These are phyloP conservation scores for Hedya salicella DNA, from an alignment of 2,888 invertebrate genomes.

Conservation along the genomic window DNA sequence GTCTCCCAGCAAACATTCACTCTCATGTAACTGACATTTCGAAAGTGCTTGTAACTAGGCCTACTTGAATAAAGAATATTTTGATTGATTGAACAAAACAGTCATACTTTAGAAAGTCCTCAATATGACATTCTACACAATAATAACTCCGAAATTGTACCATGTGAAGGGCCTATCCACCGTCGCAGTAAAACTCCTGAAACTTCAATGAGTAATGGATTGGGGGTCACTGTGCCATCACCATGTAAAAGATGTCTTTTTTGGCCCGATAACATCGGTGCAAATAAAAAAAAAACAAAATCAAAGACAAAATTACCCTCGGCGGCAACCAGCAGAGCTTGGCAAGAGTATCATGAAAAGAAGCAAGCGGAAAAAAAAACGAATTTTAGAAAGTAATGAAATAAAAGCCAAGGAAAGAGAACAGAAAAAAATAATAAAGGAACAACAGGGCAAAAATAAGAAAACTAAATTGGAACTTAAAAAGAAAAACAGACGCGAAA, in stretches of 20 bases:
- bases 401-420: conserved; percentile 15
- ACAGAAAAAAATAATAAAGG: conserved; percentile 19
- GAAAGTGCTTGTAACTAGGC: too few relatives aligned
- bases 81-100: too few relatives aligned
- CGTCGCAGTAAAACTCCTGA: conserved; percentile 4
- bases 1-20: too few relatives aligned
- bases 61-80: too few relatives aligned
- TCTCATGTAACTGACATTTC: too few relatives aligned
- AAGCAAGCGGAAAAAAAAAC: conserved; percentile 21
- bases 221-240: conserved; percentile 24
- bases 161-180: background rate
- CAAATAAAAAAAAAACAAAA: conserved; percentile 18
- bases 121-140: background rate
- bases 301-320: conserved; percentile 20
- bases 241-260: conserved; percentile 33
- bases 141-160: background rate
- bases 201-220: conserved; percentile 5
- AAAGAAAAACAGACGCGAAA: conserved; percentile 16
- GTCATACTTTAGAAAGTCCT: background rate
- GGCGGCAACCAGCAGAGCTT: conserved; percentile 18
- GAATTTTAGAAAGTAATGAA: conserved; percentile 23
- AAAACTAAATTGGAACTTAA: conserved; percentile 10
- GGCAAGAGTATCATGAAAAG: conserved; percentile 20
- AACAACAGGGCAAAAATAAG: background rate
- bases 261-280: conserved; percentile 21